phyloP scores from a whole-genome alignment of 2,888 invertebrate genomes.

The Himalopsyche japonica region DNA sequence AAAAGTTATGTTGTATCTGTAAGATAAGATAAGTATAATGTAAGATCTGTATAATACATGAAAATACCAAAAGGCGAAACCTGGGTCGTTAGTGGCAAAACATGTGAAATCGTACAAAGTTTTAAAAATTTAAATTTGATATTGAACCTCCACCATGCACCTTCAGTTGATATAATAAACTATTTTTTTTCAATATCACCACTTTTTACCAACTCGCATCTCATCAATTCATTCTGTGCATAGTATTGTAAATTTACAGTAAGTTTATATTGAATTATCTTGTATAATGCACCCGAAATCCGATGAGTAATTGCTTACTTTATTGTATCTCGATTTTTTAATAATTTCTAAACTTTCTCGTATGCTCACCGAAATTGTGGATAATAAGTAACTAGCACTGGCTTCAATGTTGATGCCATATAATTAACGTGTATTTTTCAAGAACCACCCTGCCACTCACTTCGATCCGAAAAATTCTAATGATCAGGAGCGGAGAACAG shows the following conservation, averaged over 20 bases:
- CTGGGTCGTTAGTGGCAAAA: no score
- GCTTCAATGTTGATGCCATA: constrained; percentile 28
- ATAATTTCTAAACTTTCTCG: constrained; percentile 33
- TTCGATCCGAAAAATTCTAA: constrained; percentile 29
- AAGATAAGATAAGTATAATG: no score
- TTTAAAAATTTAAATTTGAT: no score
- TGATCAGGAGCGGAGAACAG: constrained; percentile 17
- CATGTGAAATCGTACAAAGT: no score
- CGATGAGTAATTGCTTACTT: constrained; percentile 6
- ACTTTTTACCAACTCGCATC: no score
- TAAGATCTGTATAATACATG: no score
- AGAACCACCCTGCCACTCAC: constrained; percentile 23
- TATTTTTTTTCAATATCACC: no score
- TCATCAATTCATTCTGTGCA: no score
- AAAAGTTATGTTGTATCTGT: no score
- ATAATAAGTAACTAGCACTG: neutral
- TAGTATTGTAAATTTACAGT: neutral
- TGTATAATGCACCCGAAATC: neutral
- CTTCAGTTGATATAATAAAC: no score
- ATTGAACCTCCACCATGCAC: no score
- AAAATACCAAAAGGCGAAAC: no score
- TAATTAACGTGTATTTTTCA: constrained; percentile 38
- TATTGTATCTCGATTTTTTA: constrained; percentile 16
- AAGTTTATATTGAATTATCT: neutral
- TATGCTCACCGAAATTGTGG: constrained; percentile 11